Evolutionary conservation across 2,113 vertebrate species (phyloP), one percentile per base, ranked within the genome.

Genomic region (Guaruba guarouba): DNA sequence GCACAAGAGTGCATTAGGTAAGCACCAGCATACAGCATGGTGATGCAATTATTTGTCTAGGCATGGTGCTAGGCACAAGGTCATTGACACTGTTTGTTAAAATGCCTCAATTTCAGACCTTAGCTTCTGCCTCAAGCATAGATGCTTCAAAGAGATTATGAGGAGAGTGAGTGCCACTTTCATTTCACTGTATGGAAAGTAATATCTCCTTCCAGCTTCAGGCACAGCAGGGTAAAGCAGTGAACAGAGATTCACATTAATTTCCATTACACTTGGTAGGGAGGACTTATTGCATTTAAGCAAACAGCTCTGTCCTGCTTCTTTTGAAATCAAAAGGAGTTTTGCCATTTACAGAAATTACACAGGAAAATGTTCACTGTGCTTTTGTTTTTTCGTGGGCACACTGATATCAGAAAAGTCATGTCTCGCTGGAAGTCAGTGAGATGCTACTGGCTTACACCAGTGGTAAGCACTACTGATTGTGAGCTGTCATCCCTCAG

Each of bases 391-490:
- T 73, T 92, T 82, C 59, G 39, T 1, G 7, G 63, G 16, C 44
- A 59, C 29, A 3, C 0, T 64, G 49, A 3, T 70, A 73, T 10
- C 64, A 41, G 64, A 71, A 63, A 28, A 43, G 69, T 73, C 82
- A 87, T 0, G 0, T 35, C 4, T 83, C 0, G 0, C 25, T 29
- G 35, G 61, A 69, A 92, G 54, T 33, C 82, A 43, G 20, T 2
- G 54, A 94, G 62, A 28, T 52, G 63, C 59, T 79, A 54, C 43
- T 1, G 2, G 10, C 20, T 90, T 69, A 82, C 33, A 78, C 22
- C 2, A 46, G 31, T 22, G 41, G 25, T 0, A 0, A 85, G 78
- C 0, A 0, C 0, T 0, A 57, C 51, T 0, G 8, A 41, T 49
- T 0, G 0, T 88, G 86, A 86, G 69, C 55, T 90, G 80, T 75